Base-by-base conservation (phyloP, 2,888 invertebrate species). In the Acanthosepion lycidas region DNA sequence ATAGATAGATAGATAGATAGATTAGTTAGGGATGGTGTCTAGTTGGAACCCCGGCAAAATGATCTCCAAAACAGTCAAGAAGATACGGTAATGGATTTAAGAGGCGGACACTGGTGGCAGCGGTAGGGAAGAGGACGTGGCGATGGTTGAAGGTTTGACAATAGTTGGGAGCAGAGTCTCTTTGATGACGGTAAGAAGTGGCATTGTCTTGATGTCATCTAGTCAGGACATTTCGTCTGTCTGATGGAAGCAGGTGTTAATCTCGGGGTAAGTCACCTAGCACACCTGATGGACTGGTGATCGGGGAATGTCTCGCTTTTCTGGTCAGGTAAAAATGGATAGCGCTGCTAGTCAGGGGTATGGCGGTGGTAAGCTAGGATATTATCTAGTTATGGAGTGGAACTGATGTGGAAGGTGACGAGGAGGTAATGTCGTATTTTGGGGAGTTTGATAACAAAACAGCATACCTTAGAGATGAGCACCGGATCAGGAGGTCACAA, bases 191-290 rank as follows among this genome's bases (percentile, higher is more conserved):
- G 23, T 59, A 23, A 59, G 59, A 78, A 78, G 78, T n/a, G 15
- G n/a, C 33, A 33, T 78, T 78, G 78, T 78, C 78, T 12, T 33
- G 23, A 18, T 78, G 78, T 78, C 78, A 78, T 18, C 78, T n/a
- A 78, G 78, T 78, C 33, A 78, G n/a, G n/a, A 78, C n/a, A n/a
- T 78, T 42, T 78, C 78, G 3, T n/a, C 5, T 15, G n/a, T 26
- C 78, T 78, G n/a, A 78, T 78, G 78, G n/a, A 78, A 78, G n/a
- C 78, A 78, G 78, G 78, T 78, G 78, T 78, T 78, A 78, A 78
- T n/a, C n/a, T n/a, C 15, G 9, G 78, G n/a, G 78, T 59, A n/a
- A 12, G 78, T 78, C 6, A 78, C n/a, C 15, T 18, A 15, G 78
- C 78, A n/a, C 78, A 78, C 78, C 78, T 78, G 78, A 78, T 78